These are phyloP conservation scores for Remorina albescens DNA, from an alignment of 2,797 vertebrate species.

Conservation along the genomic window DNA sequence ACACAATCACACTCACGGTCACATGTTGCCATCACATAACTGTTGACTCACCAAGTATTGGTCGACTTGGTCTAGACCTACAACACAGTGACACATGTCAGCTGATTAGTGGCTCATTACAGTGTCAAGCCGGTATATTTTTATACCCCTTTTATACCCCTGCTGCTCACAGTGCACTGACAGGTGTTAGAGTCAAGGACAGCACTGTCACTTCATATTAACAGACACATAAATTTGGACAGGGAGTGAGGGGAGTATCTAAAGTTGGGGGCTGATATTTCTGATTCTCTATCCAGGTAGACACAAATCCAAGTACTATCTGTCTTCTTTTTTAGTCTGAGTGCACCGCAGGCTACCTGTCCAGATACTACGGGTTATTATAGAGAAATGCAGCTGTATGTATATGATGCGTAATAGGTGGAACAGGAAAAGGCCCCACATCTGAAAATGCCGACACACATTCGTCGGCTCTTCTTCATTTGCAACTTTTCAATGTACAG, in stretches of 20 bases:
- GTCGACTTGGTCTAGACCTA: constrained; percentile 41
- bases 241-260: constrained; percentile 57
- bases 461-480: not conserved
- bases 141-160: constrained; percentile 67
- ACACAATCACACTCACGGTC: not conserved
- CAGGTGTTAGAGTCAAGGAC: constrained; percentile 83
- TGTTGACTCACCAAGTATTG: constrained; percentile 38
- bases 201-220: constrained; percentile 81
- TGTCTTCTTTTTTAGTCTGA: constrained; percentile 64
- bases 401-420: constrained; percentile 22
- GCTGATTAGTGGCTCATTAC: constrained; percentile 80
- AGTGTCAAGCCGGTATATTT: constrained; percentile 73
- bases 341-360: constrained; percentile 47
- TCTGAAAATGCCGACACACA: constrained; percentile 11
- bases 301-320: constrained; percentile 80
- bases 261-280: constrained; percentile 77
- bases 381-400: constrained; percentile 26
- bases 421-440: constrained; percentile 12
- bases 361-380: constrained; percentile 51
- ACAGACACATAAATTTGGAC: constrained; percentile 79
- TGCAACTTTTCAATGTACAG: not conserved
- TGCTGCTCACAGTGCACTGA: constrained; percentile 78
- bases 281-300: constrained; percentile 72
- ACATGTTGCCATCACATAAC: constrained; percentile 3
- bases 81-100: constrained; percentile 68